Evolutionary conservation across 2,113 vertebrate species (phyloP).

Genomic region (Eolophus roseicapilla): DNA sequence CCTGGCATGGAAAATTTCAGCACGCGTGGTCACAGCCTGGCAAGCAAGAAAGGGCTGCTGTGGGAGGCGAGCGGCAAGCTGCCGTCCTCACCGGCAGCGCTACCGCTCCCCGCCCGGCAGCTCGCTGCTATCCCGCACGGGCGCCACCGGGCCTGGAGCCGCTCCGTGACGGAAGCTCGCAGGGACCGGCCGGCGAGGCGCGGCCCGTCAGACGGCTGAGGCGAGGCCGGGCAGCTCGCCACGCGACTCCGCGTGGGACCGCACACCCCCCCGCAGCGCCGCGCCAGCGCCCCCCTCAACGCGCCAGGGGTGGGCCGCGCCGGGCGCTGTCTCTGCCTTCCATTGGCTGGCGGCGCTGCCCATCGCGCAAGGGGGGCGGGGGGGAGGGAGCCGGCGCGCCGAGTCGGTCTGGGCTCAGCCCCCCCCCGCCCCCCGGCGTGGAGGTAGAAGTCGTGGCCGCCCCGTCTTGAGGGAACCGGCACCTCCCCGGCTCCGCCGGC

Average conservation of each 20-base stretch:
- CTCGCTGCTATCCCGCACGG: not conserved
- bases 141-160: not conserved
- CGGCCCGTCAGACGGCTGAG: too few species aligned
- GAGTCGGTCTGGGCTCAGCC: not conserved
- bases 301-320: too few species aligned
- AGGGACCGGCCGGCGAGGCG: too few species aligned
- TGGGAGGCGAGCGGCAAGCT: not conserved
- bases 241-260: too few species aligned
- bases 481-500: not conserved
- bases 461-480: not conserved
- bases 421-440: not conserved
- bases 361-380: too few species aligned
- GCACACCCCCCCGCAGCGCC: too few species aligned
- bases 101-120: not conserved
- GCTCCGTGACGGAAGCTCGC: not conserved
- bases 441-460: not conserved
- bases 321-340: too few species aligned
- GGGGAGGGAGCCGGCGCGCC: not conserved
- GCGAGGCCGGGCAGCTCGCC: too few species aligned
- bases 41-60: not conserved
- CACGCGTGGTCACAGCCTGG: not conserved
- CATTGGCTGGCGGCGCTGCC: too few species aligned
- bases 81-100: not conserved
- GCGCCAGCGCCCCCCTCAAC: too few species aligned
- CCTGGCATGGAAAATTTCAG: slow-evolving; percentile 29